Conservation (phyloP, 2,797 vertebrate species). For the Sebastes variabilis region DNA sequence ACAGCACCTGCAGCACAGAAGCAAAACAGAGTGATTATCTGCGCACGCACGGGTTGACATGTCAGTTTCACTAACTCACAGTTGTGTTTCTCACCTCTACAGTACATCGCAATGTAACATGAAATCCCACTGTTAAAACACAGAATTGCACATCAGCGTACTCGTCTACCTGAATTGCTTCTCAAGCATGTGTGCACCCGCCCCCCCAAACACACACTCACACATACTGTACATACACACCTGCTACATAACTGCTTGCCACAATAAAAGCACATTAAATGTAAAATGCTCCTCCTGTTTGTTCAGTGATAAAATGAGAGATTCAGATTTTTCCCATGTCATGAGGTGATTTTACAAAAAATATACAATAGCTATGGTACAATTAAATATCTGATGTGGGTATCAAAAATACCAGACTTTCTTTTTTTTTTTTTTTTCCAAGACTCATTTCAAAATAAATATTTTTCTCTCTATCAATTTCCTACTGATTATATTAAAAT, state of each 20-base stretch:
- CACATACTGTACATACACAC: neutral
- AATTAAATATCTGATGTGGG: conserved; percentile 58
- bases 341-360: conserved; percentile 64
- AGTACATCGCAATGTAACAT: conserved; percentile 33
- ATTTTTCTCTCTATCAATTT: conserved; percentile 44
- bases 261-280: conserved; percentile 59
- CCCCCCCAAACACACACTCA: neutral
- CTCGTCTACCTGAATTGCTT: conserved; percentile 21
- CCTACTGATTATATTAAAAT: conserved; percentile 60
- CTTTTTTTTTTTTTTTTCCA: neutral
- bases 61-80: conserved; percentile 10
- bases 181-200: neutral
- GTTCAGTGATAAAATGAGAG: conserved; percentile 55
- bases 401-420: conserved; percentile 63
- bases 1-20: neutral
- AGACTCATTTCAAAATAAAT: conserved; percentile 77
- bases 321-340: conserved; percentile 25
- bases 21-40: neutral
- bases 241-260: conserved; percentile 61
- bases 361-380: conserved; percentile 69
- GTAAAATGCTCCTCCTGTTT: conserved; percentile 50
- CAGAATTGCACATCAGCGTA: conserved; percentile 2
- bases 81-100: conserved; percentile 11
- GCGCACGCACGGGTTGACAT: neutral
- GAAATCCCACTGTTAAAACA: conserved; percentile 7